Percentiles rank a stretch among this genome's conserved stretches.
phyloP scores from a whole-genome alignment of 2,113 vertebrate species.

The Rhynchomys soricoides region DNA sequence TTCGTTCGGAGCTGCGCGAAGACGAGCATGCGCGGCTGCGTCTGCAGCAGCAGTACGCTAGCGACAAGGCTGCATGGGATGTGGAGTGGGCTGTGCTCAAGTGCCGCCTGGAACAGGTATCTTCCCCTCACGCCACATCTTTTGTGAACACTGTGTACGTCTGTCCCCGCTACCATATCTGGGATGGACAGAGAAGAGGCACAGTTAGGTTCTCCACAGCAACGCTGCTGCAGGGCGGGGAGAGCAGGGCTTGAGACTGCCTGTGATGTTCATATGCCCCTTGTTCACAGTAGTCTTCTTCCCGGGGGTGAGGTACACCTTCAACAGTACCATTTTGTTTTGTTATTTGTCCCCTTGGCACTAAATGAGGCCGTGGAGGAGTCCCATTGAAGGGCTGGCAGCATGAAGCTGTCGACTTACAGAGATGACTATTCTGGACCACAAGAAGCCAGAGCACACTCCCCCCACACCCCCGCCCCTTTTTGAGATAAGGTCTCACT shows the following conservation, averaged over 20 bases:
- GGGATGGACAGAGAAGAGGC: not conserved
- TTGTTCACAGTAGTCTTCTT: not conserved
- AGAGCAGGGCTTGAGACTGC: too few relatives aligned
- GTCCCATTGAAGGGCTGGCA: not conserved
- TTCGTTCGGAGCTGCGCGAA: conserved; percentile 91
- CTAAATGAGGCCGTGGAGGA: too few relatives aligned
- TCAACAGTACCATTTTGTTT: not conserved
- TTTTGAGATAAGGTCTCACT: not conserved
- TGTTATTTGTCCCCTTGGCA: accelerated
- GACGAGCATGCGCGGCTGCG: conserved; percentile 89
- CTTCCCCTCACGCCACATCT: accelerated
- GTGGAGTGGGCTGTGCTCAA: conserved; percentile 93
- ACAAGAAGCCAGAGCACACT: not conserved
- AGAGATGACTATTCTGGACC: not conserved
- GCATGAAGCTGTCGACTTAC: not conserved
- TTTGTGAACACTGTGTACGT: not conserved
- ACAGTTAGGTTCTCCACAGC: accelerated
- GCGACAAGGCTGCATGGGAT: conserved; percentile 95
- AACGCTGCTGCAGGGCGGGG: not conserved
- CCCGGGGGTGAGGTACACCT: not conserved
- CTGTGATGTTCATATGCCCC: not conserved
- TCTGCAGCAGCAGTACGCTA: conserved; percentile 93
- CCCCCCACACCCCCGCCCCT: too few relatives aligned
- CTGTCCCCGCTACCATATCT: accelerated
- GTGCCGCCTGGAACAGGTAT: conserved; percentile 92